These are phyloP conservation scores for Mimumesa dahlbomi DNA, from an alignment of 2,888 invertebrate species.

Conservation along the genomic window DNA sequence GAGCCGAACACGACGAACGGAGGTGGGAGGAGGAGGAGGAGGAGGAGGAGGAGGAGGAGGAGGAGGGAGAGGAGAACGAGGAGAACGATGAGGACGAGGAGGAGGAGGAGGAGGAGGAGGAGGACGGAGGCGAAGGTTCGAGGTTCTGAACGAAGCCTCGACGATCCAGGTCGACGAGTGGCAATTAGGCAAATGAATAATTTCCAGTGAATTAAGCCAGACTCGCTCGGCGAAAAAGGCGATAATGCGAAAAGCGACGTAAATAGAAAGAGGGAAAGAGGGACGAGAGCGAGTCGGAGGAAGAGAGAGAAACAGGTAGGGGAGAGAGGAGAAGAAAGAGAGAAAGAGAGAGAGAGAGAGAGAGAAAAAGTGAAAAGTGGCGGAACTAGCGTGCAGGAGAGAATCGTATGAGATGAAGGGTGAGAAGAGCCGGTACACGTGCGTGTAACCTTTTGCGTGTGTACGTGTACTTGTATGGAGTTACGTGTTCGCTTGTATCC, in stretches of 20 bases:
- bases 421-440: constrained; percentile 43
- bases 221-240: constrained; percentile 62
- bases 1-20: constrained; percentile 20
- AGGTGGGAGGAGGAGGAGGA: constrained; percentile 5
- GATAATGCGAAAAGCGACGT: constrained; percentile 67
- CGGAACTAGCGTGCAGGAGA: constrained; percentile 37
- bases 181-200: constrained; percentile 73
- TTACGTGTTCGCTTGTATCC: constrained; percentile 36
- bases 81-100: neutral
- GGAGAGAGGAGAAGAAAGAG: constrained; percentile 19
- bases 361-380: constrained; percentile 28
- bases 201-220: constrained; percentile 69
- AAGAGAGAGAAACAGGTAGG: constrained; percentile 3
- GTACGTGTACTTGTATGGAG: constrained; percentile 3
- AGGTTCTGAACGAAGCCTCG: constrained; percentile 48
- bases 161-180: constrained; percentile 66
- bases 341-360: constrained; percentile 18
- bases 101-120: constrained; percentile 6
- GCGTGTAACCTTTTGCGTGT: constrained; percentile 19
- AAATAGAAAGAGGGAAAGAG: constrained; percentile 56
- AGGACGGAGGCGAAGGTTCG: constrained; percentile 18
- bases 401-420: constrained; percentile 54
- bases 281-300: constrained; percentile 14
- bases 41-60: constrained; percentile 4
- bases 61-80: constrained; percentile 45